Conservation (phyloP, 1,140 invertebrate genomes). For the Cyclargus thomasi region DNA sequence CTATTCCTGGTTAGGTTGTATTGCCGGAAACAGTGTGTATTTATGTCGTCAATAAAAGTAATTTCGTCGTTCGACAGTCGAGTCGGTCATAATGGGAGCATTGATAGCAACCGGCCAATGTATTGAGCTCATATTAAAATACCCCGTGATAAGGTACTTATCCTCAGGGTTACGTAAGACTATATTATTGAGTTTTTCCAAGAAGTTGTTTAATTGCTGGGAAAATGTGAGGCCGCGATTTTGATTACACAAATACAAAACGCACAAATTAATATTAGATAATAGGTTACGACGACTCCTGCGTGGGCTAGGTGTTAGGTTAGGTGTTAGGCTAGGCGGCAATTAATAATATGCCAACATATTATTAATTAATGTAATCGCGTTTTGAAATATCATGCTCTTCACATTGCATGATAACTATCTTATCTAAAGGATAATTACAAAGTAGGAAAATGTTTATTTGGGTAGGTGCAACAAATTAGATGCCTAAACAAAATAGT, state of each 20-base stretch:
- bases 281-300: background rate
- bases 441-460: no score
- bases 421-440: no score
- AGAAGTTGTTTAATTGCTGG: background rate
- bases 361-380: no score
- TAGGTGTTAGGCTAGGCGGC: no score
- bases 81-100: background rate
- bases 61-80: background rate
- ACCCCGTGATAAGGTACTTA: background rate
- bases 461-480: no score
- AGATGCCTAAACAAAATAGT: no score
- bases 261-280: background rate
- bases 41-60: no score
- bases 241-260: background rate
- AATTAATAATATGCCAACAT: no score
- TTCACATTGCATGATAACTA: no score
- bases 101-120: background rate
- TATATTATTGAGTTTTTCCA: background rate
- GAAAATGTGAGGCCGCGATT: background rate
- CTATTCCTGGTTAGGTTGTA: no score
- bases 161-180: background rate
- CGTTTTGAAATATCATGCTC: no score
- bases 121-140: slow-evolving; percentile 3
- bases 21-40: background rate
- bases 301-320: background rate